Evolutionary conservation across 2,113 vertebrate genomes (phyloP), one percentile per base, ranked within the genome.

Genomic region (Pangasianodon hypophthalmus): DNA sequence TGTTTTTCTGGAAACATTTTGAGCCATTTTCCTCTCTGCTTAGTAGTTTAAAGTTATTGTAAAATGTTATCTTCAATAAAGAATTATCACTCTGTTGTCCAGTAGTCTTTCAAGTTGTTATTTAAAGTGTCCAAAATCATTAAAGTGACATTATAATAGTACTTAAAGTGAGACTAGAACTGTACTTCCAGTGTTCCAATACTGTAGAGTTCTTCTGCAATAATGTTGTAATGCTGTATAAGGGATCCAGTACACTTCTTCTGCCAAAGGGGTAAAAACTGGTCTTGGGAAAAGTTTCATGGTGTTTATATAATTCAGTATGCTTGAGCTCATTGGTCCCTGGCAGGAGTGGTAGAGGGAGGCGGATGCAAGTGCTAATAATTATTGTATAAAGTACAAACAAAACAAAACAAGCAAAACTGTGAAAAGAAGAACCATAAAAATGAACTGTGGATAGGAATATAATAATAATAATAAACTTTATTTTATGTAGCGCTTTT

Each of bases 1-100:
- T 6, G 46, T 88, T 62, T 60, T 84, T 71, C 58, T 46, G 46
- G 91, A 92, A 87, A 50, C 32, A 81, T 93, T 93, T 4, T 69
- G 11, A 81, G 54, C 1, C 92, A 94, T 94, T 32, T 88, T 90
- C 4, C n/a, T n/a, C 52, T 48, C 18, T n/a, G 32, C 11, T 69
- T 24, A 50, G 11, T 24, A 50, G 11, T 29, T 73, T 41, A 8
- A 44, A 44, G 32, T 3, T 44, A 9, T 48, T 77, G 1, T 24
- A 24, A 77, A 77, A 46, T 82, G 18, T 24, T 52, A 32, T 56
- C n/a, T 19, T 82, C 1, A 82, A 56, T 32, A 32, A 54, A 21
- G 1, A 32, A 9, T 14, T 26, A 77, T 24, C 3, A 10, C 44
- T 44, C 41, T 77, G 71, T 80, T 73, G 71, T 54, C 4, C 50